Evolutionary conservation across 2,797 vertebrate species (phyloP), one percentile per base, ranked within the genome.

Genomic region (Loris lydekkerianus): DNA sequence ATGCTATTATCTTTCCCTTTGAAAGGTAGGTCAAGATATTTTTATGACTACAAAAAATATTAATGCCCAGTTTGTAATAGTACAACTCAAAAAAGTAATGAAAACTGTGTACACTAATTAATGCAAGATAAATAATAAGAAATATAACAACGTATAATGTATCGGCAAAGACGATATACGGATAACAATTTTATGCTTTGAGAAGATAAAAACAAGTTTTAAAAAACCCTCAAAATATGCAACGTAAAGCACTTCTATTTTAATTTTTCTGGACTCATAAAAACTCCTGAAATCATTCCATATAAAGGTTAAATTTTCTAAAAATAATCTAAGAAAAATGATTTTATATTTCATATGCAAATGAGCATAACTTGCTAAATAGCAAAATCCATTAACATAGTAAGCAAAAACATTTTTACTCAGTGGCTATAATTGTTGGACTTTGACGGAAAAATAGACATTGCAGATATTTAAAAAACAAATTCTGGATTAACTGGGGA

Each of bases 291-390:
- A 67, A 88, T 61, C 5, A 10, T 56, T 61, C 34, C 8, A 58
- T 10, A 61, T 20, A 69, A 73, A 89, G 46, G 10, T 80, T 81
- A 93, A 78, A 76, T 78, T 85, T 65, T 43, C 34, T 61, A 63
- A 73, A 92, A 37, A 21, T 61, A 81, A 70, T 60, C 23, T 46
- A 56, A 86, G 63, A 86, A 92, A 63, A 63, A 67, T 73, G 3
- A 84, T 46, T 94, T 49, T 87, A 11, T 31, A 61, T 89, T 89
- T 94, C 58, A 73, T 23, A 84, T 60, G 58, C 83, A 89, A 88
- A 85, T 88, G 29, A 94, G 58, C 27, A 40, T 88, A 89, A 67
- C 58, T 89, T 80, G n/a, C 73, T 91, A 82, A 85, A 61, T 7
- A 94, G 49, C n/a, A 75, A 85, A 89, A 29, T 31, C 7, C 15